Percentiles rank a stretch among this genome's conserved stretches.
Evolutionary conservation across 2,797 vertebrate species (phyloP).

Genomic region (Scolopax rusticola): DNA sequence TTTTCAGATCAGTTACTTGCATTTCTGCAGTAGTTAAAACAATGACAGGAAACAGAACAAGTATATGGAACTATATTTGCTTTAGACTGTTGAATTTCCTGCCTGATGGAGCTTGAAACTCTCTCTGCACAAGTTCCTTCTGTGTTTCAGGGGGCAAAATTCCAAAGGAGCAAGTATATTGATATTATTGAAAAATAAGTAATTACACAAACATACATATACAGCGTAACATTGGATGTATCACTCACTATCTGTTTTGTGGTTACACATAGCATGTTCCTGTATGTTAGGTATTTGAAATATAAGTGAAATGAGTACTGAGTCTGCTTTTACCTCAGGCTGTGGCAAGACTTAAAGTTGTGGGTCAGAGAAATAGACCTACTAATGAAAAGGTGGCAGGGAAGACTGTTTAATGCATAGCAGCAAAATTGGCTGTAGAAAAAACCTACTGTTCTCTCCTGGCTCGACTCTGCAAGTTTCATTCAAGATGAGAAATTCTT

Average conservation of each 20-base stretch:
- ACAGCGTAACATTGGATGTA: not conserved
- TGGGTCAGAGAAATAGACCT: not conserved
- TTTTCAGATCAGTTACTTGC: not conserved
- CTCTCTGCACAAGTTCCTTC: not conserved
- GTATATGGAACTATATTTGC: not conserved
- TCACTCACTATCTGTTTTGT: not conserved
- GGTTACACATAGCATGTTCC: accelerated
- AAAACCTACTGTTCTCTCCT: not conserved
- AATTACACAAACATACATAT: not conserved
- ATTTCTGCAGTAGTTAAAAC: not conserved
- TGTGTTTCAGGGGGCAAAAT: not conserved
- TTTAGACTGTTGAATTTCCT: not conserved
- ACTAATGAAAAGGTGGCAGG: not conserved
- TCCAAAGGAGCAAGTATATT: not conserved
- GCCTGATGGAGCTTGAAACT: not conserved
- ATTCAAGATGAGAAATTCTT: not conserved
- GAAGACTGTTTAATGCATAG: not conserved
- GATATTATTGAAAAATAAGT: not conserved
- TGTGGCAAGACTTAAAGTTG: not conserved
- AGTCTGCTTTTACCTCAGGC: not conserved
- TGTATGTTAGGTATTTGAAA: not conserved
- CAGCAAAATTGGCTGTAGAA: not conserved
- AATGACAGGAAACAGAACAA: not conserved
- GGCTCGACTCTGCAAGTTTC: not conserved
- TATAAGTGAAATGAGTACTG: not conserved